A percentile compares a stretch with the other conserved stretches of the same genome.
Evolutionary conservation across 2,797 vertebrate genomes (phyloP).

Genomic region (Sebastiscus albofasciatus): DNA sequence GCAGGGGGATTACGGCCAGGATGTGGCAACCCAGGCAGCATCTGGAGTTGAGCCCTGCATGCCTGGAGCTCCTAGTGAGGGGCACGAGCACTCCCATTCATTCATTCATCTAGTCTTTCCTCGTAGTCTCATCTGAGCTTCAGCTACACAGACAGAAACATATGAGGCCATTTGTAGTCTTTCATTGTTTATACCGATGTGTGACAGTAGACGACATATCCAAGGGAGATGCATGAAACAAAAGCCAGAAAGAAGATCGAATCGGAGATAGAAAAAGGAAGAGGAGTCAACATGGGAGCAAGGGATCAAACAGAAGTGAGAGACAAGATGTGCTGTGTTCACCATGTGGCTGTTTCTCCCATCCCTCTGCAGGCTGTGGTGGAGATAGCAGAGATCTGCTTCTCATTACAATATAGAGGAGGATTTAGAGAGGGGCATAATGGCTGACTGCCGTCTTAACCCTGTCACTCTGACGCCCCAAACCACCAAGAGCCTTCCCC

Average conservation of each 20-base stretch:
- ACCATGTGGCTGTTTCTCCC: slow-evolving; percentile 36
- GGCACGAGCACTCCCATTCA: slow-evolving; percentile 43
- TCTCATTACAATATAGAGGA: slow-evolving; percentile 64
- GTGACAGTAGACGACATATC: slow-evolving; percentile 30
- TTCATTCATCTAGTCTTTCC: slow-evolving; percentile 58
- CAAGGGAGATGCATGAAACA: slow-evolving; percentile 21
- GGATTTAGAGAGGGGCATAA: slow-evolving; percentile 64
- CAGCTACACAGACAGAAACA: slow-evolving; percentile 37
- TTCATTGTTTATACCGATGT: slow-evolving; percentile 34
- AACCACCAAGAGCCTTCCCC: slow-evolving; percentile 52
- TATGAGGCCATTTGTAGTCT: slow-evolving; percentile 45
- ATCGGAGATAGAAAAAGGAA: slow-evolving; percentile 7
- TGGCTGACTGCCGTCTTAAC: slow-evolving; percentile 72
- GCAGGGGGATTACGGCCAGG: slow-evolving; percentile 66
- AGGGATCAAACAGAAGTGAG: slow-evolving; percentile 13
- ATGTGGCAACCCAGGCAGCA: slow-evolving; percentile 72
- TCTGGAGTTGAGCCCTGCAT: slow-evolving; percentile 65
- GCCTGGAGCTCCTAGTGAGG: slow-evolving; percentile 54
- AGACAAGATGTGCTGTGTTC: slow-evolving; percentile 30
- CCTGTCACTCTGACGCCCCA: slow-evolving; percentile 63
- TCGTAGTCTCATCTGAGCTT: slow-evolving; percentile 32
- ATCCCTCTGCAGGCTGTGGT: slow-evolving; percentile 23
- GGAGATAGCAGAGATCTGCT: slow-evolving; percentile 66
- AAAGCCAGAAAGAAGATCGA: slow-evolving; percentile 28
- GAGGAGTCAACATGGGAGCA: not conserved